A percentile compares a stretch with the other conserved stretches of the same genome.
Evolutionary conservation across 1,140 invertebrate genomes (phyloP).

Genomic region (Drosophila serrata): DNA sequence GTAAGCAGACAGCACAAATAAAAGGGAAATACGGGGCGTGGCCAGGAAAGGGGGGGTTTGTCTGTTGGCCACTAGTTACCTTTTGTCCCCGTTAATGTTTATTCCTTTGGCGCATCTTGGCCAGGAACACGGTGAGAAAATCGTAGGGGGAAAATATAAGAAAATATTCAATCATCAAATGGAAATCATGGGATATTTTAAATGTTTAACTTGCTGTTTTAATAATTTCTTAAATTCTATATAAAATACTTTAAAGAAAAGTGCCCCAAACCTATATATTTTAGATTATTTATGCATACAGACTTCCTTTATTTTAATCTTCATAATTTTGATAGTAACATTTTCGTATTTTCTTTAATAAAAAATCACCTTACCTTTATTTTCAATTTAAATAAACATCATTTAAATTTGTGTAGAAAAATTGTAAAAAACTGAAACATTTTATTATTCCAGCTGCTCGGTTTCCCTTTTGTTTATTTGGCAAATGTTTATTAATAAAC

Average conservation of each 20-base stretch:
- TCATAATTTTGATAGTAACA: too few species aligned
- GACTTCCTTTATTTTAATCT: not conserved
- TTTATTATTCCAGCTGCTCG: constrained; percentile 8
- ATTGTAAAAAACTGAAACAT: not conserved
- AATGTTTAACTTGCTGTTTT: not conserved
- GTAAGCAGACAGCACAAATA: constrained; percentile 69
- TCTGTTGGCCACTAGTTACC: constrained; percentile 27
- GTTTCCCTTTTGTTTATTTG: not conserved
- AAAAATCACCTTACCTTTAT: too few species aligned
- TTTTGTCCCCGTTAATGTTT: constrained; percentile 39
- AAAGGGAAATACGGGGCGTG: constrained; percentile 48
- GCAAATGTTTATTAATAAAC: constrained; percentile 9
- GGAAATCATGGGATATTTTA: not conserved
- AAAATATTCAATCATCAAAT: not conserved
- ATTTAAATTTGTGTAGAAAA: not conserved
- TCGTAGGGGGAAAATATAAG: not conserved
- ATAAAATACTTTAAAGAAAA: not conserved
- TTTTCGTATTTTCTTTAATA: too few species aligned
- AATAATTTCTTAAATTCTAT: too few species aligned
- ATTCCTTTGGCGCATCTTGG: constrained; percentile 6
- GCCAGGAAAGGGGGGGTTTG: not conserved
- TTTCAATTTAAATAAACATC: not conserved
- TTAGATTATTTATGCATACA: not conserved
- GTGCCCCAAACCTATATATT: not conserved
- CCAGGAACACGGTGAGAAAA: constrained; percentile 13